Base-by-base conservation (phyloP, 1,140 invertebrate genomes). In the Lepidurus arcticus region DNA sequence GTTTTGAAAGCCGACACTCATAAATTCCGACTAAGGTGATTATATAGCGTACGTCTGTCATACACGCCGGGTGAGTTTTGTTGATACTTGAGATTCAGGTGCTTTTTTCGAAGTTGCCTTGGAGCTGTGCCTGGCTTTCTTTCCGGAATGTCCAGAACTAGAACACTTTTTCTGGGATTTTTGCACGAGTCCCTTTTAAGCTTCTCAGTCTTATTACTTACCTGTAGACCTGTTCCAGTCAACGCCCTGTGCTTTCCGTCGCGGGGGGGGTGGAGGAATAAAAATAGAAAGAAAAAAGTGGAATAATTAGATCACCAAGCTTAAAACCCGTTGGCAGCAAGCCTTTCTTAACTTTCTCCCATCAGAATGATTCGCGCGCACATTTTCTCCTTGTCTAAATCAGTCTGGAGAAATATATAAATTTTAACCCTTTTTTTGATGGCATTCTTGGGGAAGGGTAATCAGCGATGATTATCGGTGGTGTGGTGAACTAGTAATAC, bases 111-210 rank as follows among this genome's bases (percentile, higher is more conserved):
- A 16, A 65, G 53, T 65, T 65, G 53, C 53, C 53, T 65, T 65
- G 34, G 34, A 34, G 34, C 34, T 34, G 2, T 34, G 34, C 34
- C 34, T 34, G 53, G 21, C 53, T 65, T 65, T 65, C 53, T 65
- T 65, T 65, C 53, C 53, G 53, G 53, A 65, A 65, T 65, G 53
- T 65, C 8, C 8, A 65, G 21, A 65, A 65, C 53, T 65, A 65
- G 53, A 65, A 21, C 53, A 65, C 53, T 65, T 65, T 65, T 65
- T 65, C 53, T 65, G 21, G 6, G 16, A 65, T 65, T 65, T 65
- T 65, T 16, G 53, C 53, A 65, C 53, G 53, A 65, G 16, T 65
- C 53, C 21, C 13, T 13, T 11, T 21, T 16, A 65, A 65, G 53
- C 53, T 65, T 65, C 21, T 65, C 13, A 9, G 16, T 65, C 13